Percentiles rank a stretch among this genome's conserved stretches.
These are phyloP conservation scores for Tetramorium alpestre DNA, from an alignment of 1,140 invertebrate genomes.

Conservation along the genomic window DNA sequence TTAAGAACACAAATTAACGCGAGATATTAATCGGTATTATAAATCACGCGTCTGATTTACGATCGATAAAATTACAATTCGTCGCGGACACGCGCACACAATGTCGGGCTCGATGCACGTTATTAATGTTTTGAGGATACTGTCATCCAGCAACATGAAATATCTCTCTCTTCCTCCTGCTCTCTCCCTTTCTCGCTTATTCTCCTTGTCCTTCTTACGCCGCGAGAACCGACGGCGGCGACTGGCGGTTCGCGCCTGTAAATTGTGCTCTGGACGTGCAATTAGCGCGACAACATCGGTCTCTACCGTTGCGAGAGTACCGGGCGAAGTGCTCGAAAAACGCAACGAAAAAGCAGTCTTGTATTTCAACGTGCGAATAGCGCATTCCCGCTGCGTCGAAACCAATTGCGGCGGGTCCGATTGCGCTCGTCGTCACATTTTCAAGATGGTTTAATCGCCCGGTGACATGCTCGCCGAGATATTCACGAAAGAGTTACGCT, in stretches of 20 bases:
- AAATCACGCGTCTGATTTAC: conserved; percentile 32
- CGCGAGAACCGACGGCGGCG: conserved; percentile 9
- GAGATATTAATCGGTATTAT: conserved; percentile 45
- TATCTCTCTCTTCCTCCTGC: background rate
- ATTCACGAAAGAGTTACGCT: background rate
- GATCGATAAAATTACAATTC: conserved; percentile 44
- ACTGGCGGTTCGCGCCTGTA: conserved; percentile 55
- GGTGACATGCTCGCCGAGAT: background rate
- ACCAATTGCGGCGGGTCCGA: background rate
- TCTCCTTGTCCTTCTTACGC: background rate
- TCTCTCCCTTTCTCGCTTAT: background rate
- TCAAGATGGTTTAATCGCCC: background rate
- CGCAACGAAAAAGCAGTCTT: conserved; percentile 30
- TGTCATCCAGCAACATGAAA: conserved; percentile 26
- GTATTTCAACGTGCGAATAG: conserved; percentile 34
- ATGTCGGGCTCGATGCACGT: conserved; percentile 24
- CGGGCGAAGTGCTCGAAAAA: conserved; percentile 48
- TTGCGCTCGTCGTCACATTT: conserved; percentile 9
- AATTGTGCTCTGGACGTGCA: conserved; percentile 71
- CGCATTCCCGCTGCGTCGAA: conserved; percentile 21
- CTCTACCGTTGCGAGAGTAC: background rate
- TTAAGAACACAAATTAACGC: conserved; percentile 55
- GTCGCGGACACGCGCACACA: conserved; percentile 9
- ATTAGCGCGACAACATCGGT: conserved; percentile 71
- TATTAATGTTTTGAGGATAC: conserved; percentile 45